Evolutionary conservation across 30 jellyfish, hydroid and myxozoan genomes (phyloP).

Genomic region (Rhopilema esculentum): DNA sequence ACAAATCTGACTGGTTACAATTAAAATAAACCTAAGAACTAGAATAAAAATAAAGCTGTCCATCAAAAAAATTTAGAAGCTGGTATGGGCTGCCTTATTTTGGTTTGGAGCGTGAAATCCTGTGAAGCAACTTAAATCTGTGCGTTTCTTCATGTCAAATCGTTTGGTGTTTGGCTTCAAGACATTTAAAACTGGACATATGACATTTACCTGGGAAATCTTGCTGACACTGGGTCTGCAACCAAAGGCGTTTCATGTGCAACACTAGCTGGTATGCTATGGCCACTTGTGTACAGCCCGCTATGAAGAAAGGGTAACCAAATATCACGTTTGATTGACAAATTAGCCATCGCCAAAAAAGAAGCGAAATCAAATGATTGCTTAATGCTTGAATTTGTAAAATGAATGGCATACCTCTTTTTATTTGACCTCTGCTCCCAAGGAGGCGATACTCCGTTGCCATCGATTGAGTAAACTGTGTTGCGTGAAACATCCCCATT

Average conservation of each 20-base stretch:
- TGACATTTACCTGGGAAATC: slow-evolving; percentile 69
- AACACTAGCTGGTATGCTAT: slow-evolving; percentile 2
- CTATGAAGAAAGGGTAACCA: slow-evolving; percentile 21
- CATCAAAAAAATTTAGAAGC: too few species aligned
- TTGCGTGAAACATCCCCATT: slow-evolving; percentile 41
- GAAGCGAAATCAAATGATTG: too few species aligned
- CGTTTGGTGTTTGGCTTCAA: too few species aligned
- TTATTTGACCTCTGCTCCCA: slow-evolving; percentile 77
- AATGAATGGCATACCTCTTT: slow-evolving; percentile 29
- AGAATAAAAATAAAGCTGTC: too few species aligned
- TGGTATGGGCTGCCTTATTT: too few species aligned
- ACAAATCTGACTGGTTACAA: too few species aligned
- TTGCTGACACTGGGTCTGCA: slow-evolving; percentile 64
- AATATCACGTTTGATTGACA: background rate
- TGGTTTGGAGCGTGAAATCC: too few species aligned
- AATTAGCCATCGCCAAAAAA: background rate
- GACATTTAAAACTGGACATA: background rate
- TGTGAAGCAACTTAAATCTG: too few species aligned
- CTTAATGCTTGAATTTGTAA: background rate
- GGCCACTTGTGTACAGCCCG: slow-evolving; percentile 89
- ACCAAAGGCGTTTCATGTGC: slow-evolving; percentile 60
- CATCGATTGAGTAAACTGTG: slow-evolving; percentile 41
- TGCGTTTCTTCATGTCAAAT: too few species aligned
- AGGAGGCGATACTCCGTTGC: slow-evolving; percentile 63
- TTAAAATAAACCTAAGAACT: too few species aligned